Conservation (phyloP, 2,888 invertebrate genomes). For the Lacanobia oleracea region DNA sequence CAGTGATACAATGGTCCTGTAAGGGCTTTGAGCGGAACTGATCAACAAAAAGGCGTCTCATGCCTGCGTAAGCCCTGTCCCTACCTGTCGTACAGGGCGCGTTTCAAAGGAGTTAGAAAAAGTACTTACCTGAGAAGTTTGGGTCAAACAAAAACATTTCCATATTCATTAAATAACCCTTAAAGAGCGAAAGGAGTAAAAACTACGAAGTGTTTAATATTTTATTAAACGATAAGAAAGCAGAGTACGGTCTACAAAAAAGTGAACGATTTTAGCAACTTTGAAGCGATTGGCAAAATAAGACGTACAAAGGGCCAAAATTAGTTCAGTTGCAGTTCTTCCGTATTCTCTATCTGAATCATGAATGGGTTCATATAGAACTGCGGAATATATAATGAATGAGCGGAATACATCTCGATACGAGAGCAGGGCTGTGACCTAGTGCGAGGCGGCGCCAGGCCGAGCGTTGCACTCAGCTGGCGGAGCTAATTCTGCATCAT, state of each 20-base stretch:
- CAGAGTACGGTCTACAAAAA: background rate
- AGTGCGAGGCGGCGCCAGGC: constrained; percentile 63
- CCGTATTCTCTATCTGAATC: constrained; percentile 14
- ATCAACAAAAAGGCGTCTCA: constrained; percentile 53
- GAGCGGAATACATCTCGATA: constrained; percentile 59
- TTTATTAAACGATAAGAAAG: background rate
- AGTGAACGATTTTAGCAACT: constrained; percentile 1
- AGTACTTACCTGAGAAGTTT: constrained; percentile 54
- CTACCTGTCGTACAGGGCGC: constrained; percentile 56
- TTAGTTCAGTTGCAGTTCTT: constrained; percentile 17
- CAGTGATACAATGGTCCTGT: constrained; percentile 35
- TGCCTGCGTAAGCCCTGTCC: constrained; percentile 23
- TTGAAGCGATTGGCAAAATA: background rate
- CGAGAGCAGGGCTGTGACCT: constrained; percentile 64
- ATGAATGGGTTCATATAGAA: constrained; percentile 47
- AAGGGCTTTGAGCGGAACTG: constrained; percentile 35
- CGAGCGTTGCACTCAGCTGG: constrained; percentile 64
- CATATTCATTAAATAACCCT: constrained; percentile 34
- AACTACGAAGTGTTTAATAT: background rate
- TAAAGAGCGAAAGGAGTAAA: constrained; percentile 11
- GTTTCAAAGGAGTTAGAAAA: constrained; percentile 55
- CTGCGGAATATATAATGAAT: constrained; percentile 56
- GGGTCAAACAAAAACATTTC: constrained; percentile 37
- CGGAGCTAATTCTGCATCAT: constrained; percentile 58
- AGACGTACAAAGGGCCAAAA: background rate